Evolutionary conservation across 2,888 invertebrate species (phyloP), one percentile per base, ranked within the genome.

Genomic region (Seira sanloemensis): DNA sequence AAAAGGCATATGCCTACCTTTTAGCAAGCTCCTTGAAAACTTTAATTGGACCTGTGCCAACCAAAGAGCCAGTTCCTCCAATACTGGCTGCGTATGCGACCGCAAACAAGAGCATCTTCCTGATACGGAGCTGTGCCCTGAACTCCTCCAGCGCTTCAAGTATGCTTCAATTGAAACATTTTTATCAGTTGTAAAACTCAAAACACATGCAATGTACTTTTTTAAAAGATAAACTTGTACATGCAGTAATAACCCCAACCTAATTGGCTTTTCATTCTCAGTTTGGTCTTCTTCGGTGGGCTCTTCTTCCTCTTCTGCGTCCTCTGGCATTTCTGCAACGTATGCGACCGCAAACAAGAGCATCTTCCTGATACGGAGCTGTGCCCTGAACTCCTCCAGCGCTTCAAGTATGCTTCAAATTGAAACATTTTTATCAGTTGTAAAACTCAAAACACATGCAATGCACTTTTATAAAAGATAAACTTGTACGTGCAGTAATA

Each of bases 81-180:
- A 89, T 87, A 37, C 87, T 89, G 1, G 87, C 81, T 0, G 88
- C 78, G 46, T 88, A 88, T 7, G 86, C 86, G 2, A 87, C 79
- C 1, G 87, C 87, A 25, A 88, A 71, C 5, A 89, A 77, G n/a
- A 88, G 85, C 88, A 89, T 89, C 23, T 87, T 89, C 7, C 84
- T 24, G 9, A 88, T 80, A 16, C 83, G 1, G 46, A 78, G 25
- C 75, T 4, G 37, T 7, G 12, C 5, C 37, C 12, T 12, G 12
- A 12, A 12, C 4, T 58, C 58, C 9, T 58, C 58, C 7, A 18
- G 7, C 2, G 18, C n/a, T n/a, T 37, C 37, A 37, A 37, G 12
- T 37, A 18, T 58, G 58, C 16, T 58, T 4, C 2, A 58, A 58
- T 58, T 58, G 37, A 37, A 37, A 37, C 4, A 7, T 37, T 37